These are phyloP conservation scores for Furcula furcula DNA, from an alignment of 2,888 invertebrate genomes.

Conservation along the genomic window DNA sequence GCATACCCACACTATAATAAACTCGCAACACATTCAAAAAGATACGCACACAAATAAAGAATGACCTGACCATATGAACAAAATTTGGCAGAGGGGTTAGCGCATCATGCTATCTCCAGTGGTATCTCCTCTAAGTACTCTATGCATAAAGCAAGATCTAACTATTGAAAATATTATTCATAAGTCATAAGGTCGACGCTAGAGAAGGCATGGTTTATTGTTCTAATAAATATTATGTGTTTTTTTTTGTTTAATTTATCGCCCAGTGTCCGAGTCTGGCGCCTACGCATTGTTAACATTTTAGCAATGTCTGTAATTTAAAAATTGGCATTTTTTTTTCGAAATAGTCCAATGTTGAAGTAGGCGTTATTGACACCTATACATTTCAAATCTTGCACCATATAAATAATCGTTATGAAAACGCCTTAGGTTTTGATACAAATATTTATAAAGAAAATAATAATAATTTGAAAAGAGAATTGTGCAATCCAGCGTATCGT, in stretches of 20 bases:
- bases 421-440: no score
- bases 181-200: background rate
- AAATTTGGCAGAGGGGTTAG: no score
- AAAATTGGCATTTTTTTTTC: constrained; percentile 5
- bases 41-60: no score
- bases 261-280: constrained; percentile 14
- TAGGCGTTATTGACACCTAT: constrained; percentile 3
- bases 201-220: background rate
- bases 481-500: constrained; percentile 10
- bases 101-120: no score
- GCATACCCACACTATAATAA: no score
- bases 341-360: constrained; percentile 8
- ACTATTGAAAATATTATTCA: background rate
- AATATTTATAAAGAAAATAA: no score
- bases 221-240: constrained; percentile 12
- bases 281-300: constrained; percentile 23
- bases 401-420: background rate
- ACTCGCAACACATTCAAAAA: no score
- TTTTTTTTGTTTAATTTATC: constrained; percentile 26
- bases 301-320: constrained; percentile 19
- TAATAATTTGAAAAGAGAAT: background rate
- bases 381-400: background rate
- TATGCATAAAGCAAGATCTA: background rate
- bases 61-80: no score
- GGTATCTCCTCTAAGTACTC: no score